Base-by-base conservation (phyloP, 1,140 invertebrate species). In the Diachasmimorpha longicaudata region DNA sequence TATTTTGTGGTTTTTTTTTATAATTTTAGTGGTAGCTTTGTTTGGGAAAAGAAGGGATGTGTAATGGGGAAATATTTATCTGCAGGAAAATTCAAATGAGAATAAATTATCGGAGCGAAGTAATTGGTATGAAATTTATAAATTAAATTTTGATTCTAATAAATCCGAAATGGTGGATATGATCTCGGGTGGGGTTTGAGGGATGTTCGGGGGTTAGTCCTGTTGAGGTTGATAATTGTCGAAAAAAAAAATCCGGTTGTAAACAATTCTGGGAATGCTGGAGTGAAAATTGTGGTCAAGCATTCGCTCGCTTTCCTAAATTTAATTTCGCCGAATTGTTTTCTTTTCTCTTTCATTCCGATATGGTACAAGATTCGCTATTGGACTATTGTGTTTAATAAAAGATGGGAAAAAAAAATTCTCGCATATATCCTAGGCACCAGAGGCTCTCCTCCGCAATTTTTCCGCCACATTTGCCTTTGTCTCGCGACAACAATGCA, bases 381-480 rank as follows among this genome's bases (percentile, higher is more conserved):
- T 58, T 58, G 52, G 52, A 58, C 52, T 58, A 21, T 58, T 58
- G 52, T 58, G 52, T 21, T 58, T 66, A 66, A 66, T 31, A 66
- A 66, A 66, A 37, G 11, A 14, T 31, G 25, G 25, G n/a, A n/a
- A 66, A 37, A 66, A 68, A 68, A 68, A 37, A 39, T 69, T 72
- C 69, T 48, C 69, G 52, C 46, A 31, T 37, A 48, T 68, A 52
- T 67, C 68, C 25, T 44, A 72, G 52, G 36, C 63, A 67, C 42
- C 39, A 58, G 8, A 72, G 82, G 81, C 83, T 85, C 87, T 86
- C 82, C 84, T 84, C 80, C 80, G 81, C 85, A 86, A 88, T 88
- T 88, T 88, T 88, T 87, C 85, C 87, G 86, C 85, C 86, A 89
- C 87, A 89, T 89, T 89, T 89, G 85, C 86, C 82, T 87, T 88